Conservation (phyloP, 2,113 vertebrate species). For the Chloroceryle aenea region DNA sequence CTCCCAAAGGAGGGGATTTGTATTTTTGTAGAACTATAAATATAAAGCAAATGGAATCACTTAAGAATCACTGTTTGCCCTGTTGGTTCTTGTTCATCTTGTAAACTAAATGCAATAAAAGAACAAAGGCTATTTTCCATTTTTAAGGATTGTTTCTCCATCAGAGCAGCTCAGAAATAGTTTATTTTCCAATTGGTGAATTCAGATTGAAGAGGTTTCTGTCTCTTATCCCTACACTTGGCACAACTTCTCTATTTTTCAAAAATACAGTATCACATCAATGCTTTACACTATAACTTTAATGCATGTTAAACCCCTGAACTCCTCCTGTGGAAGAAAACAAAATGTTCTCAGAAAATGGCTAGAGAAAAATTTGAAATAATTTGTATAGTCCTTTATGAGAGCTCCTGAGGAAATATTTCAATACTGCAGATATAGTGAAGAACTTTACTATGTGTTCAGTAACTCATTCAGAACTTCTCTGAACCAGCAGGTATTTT, state of each 20-base stretch:
- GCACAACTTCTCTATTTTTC: background rate
- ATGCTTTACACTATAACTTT: background rate
- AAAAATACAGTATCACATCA: background rate
- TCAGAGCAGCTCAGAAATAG: slow-evolving; percentile 26
- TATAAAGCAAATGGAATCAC: slow-evolving; percentile 42
- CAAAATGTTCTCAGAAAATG: background rate
- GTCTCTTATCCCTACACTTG: background rate
- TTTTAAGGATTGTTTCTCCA: slow-evolving; percentile 33
- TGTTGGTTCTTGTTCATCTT: slow-evolving; percentile 4
- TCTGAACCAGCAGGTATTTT: background rate
- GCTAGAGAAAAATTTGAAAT: background rate
- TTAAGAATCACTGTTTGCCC: slow-evolving; percentile 40
- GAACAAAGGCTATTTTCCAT: slow-evolving; percentile 32
- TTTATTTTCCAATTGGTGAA: background rate
- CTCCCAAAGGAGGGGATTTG: background rate
- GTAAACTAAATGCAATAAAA: slow-evolving; percentile 59
- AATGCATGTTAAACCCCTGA: background rate
- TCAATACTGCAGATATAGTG: background rate
- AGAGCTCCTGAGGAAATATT: background rate
- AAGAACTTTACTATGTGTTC: background rate
- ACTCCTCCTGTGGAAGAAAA: background rate
- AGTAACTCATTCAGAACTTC: background rate
- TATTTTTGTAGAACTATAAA: slow-evolving; percentile 39
- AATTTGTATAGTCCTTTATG: background rate
- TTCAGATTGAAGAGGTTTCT: background rate